These are phyloP conservation scores for Ellobius talpinus DNA, from an alignment of 2,113 vertebrate species.

Conservation along the genomic window DNA sequence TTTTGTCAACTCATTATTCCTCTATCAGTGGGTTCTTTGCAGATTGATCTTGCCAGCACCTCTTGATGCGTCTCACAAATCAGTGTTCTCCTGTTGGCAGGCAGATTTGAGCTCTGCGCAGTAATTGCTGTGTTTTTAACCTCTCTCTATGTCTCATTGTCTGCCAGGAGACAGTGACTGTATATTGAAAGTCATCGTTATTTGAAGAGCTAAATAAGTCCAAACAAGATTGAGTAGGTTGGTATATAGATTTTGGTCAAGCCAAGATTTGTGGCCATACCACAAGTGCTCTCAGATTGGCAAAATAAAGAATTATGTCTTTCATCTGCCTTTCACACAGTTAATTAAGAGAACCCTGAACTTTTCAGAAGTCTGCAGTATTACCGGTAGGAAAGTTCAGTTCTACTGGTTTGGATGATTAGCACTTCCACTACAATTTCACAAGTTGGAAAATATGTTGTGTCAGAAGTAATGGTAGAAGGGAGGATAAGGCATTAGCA, in stretches of 20 bases:
- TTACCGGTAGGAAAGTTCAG: conserved; percentile 58
- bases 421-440: conserved; percentile 47
- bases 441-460: conserved; percentile 44
- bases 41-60: conserved; percentile 91
- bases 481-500: neutral
- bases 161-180: conserved; percentile 86
- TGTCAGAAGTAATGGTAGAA: neutral
- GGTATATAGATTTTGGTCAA: conserved; percentile 61
- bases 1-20: conserved; percentile 92
- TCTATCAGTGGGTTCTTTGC: conserved; percentile 89
- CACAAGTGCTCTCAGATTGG: conserved; percentile 55
- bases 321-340: neutral
- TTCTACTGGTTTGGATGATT: conserved; percentile 37
- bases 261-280: conserved; percentile 74
- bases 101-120: conserved; percentile 87
- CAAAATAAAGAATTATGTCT: conserved; percentile 68
- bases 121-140: conserved; percentile 86
- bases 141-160: conserved; percentile 54
- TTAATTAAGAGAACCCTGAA: conserved; percentile 66
- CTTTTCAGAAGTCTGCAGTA: conserved; percentile 46
- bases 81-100: conserved; percentile 90
- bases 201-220: conserved; percentile 83
- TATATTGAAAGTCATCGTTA: conserved; percentile 86
- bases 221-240: conserved; percentile 83
- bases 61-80: conserved; percentile 91